Conservation (phyloP, 2,888 invertebrate species). For the Ochlodes sylvanus region DNA sequence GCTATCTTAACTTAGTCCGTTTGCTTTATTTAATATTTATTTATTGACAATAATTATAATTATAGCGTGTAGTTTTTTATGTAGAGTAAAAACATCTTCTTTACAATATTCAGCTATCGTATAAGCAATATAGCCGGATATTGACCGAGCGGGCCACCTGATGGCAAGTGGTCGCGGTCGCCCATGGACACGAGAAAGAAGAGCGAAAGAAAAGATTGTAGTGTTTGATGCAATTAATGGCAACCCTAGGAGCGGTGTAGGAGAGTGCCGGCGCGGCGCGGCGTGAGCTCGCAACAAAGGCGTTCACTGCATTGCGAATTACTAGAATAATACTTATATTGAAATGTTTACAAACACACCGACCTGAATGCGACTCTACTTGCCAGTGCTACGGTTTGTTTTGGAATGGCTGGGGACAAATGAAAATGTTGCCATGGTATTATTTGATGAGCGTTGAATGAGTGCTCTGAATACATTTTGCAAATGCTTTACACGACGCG, state of each 20-base stretch:
- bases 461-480: conserved; percentile 78
- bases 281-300: conserved; percentile 31
- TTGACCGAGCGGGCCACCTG: no score
- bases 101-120: no score
- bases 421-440: conserved; percentile 61
- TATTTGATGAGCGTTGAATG: conserved; percentile 71
- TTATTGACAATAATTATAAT: no score
- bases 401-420: conserved; percentile 42
- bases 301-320: conserved; percentile 67
- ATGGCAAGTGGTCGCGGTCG: no score
- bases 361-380: conserved; percentile 50
- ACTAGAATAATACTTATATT: conserved; percentile 63
- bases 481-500: conserved; percentile 71
- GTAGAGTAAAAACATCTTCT: no score
- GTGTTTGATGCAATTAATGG: conserved; percentile 6
- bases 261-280: conserved; percentile 19
- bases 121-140: no score
- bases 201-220: no score
- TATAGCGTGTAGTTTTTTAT: no score
- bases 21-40: no score
- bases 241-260: conserved; percentile 10
- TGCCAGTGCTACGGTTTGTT: conserved; percentile 46
- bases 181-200: no score
- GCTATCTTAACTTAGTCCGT: no score
- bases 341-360: conserved; percentile 55